A percentile compares a stretch with the other conserved stretches of the same genome.
Conservation (phyloP, 1,140 invertebrate species). For the Muscidifurax raptorellus region DNA sequence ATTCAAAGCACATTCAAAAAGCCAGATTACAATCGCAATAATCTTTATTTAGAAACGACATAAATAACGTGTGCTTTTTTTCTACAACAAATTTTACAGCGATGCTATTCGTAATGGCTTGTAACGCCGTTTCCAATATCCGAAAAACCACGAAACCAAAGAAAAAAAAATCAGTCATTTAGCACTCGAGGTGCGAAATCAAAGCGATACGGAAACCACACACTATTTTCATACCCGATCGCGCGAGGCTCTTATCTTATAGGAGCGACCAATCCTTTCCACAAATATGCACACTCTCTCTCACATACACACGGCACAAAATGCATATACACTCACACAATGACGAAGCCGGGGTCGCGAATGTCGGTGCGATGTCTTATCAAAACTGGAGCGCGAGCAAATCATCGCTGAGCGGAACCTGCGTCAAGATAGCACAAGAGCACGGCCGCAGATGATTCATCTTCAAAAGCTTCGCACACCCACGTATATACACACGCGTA, state of each 20-base stretch:
- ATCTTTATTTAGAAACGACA: too few relatives aligned
- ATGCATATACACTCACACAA: not conserved
- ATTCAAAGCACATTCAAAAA: not conserved
- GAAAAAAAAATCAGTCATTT: too few relatives aligned
- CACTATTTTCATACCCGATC: not conserved
- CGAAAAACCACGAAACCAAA: too few relatives aligned
- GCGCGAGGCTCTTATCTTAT: not conserved
- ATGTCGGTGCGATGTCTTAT: slow-evolving; percentile 26
- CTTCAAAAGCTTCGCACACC: slow-evolving; percentile 6
- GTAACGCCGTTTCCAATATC: too few relatives aligned
- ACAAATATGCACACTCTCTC: too few relatives aligned
- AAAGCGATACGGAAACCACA: too few relatives aligned
- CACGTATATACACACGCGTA: not conserved
- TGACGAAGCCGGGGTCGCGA: not conserved
- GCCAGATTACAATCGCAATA: too few relatives aligned
- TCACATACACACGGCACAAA: not conserved
- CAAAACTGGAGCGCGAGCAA: slow-evolving; percentile 44
- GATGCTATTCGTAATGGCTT: too few relatives aligned
- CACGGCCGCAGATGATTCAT: slow-evolving; percentile 27
- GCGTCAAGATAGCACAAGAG: slow-evolving; percentile 35
- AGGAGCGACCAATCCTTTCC: not conserved
- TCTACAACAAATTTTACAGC: too few relatives aligned
- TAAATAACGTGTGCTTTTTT: too few relatives aligned
- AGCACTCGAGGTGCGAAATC: not conserved
- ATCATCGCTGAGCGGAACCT: slow-evolving; percentile 36